These are phyloP conservation scores for Channa striata DNA, from an alignment of 2,797 vertebrate genomes.

Conservation along the genomic window DNA sequence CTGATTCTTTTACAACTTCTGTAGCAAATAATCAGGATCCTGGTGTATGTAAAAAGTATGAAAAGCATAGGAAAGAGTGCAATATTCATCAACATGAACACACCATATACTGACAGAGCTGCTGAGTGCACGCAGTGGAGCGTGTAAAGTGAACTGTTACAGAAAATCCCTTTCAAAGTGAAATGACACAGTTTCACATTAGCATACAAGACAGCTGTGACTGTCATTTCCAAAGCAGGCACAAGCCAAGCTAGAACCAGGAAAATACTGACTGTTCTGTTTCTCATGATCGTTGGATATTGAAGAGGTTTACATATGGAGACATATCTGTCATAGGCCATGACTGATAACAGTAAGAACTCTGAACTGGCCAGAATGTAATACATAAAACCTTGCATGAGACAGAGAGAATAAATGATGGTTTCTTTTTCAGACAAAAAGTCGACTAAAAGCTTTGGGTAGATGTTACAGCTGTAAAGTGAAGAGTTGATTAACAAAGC, in stretches of 20 bases:
- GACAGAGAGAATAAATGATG: slow-evolving; percentile 37
- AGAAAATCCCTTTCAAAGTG: not conserved
- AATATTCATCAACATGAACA: not conserved
- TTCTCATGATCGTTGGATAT: slow-evolving; percentile 24
- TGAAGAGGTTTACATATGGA: slow-evolving; percentile 50
- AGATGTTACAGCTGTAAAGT: slow-evolving; percentile 25
- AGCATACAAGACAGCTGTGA: not conserved
- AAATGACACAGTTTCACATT: not conserved
- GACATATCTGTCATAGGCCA: slow-evolving; percentile 58
- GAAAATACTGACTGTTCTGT: not conserved
- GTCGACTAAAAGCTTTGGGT: slow-evolving; percentile 38
- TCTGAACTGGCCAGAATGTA: slow-evolving; percentile 26
- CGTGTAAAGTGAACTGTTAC: not conserved
- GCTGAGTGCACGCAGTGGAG: slow-evolving; percentile 1
- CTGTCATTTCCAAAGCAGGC: not conserved
- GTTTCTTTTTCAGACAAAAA: slow-evolving; percentile 31
- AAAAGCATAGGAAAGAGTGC: slow-evolving; percentile 13
- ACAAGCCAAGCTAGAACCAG: not conserved
- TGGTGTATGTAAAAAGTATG: slow-evolving; percentile 35
- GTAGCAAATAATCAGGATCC: slow-evolving; percentile 19
- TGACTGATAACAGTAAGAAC: slow-evolving; percentile 51
- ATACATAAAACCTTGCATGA: slow-evolving; percentile 14
- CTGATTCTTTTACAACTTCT: not conserved
- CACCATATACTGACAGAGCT: not conserved
- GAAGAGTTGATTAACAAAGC: slow-evolving; percentile 50